Evolutionary conservation across 2,113 vertebrate genomes (phyloP).

Genomic region (Zosterops hypoxanthus): DNA sequence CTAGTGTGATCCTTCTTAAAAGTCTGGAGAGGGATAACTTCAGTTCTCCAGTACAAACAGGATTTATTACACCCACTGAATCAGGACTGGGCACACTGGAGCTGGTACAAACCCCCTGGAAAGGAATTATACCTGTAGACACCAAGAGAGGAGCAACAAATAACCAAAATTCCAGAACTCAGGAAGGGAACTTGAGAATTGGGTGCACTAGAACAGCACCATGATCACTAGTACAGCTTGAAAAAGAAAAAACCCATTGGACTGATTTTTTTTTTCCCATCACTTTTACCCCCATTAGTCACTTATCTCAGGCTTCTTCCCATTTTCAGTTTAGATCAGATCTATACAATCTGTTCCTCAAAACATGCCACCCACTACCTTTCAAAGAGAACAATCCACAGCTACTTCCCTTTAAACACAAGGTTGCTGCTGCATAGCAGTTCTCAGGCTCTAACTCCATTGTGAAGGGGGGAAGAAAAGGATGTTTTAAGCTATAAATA

Average conservation of each 20-base stretch:
- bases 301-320: background rate
- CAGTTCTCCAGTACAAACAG: background rate
- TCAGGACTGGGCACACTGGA: background rate
- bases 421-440: background rate
- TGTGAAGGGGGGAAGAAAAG: background rate
- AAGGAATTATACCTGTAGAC: background rate
- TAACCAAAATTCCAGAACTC: background rate
- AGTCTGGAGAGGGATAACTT: background rate
- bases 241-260: background rate
- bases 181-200: background rate
- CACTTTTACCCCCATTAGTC: background rate
- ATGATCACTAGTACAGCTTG: background rate
- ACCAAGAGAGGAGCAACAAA: background rate
- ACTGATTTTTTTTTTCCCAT: background rate
- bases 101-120: background rate
- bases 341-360: conserved; percentile 16
- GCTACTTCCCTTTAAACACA: background rate
- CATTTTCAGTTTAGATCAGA: background rate
- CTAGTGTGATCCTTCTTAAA: background rate
- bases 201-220: background rate
- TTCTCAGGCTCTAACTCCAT: background rate
- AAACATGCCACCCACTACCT: background rate
- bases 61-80: background rate
- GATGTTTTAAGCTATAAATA: background rate
- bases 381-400: background rate